Evolutionary conservation across 2,113 vertebrate species (phyloP), one percentile per base, ranked within the genome.

Genomic region (Trachemys scripta): DNA sequence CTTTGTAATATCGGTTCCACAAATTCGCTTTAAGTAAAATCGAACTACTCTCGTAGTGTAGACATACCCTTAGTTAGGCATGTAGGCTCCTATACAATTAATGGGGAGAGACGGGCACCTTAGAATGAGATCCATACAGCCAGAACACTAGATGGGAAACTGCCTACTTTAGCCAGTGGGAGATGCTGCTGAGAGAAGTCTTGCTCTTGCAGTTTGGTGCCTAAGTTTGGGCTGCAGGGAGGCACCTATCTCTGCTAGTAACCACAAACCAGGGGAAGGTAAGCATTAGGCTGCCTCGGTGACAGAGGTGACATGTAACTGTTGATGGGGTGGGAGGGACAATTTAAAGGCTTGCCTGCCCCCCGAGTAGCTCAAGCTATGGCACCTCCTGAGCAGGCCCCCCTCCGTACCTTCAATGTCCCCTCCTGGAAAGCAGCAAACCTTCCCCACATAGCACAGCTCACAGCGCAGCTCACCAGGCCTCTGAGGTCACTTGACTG

Each of bases 361-460:
- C 19, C n/a, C n/a, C n/a, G 10, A 38, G 38, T 9, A 72, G 19
- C 17, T 38, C 19, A 38, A 72, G 19, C 10, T 35, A 72, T 35
- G 17, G 17, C 14, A 20, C n/a, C n/a, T 20, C 19, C 16, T 2
- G 9, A n/a, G 1, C 19, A 38, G 16, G 19, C 31, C 17, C n/a
- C 65, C 3, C 65, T 72, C n/a, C 19, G 38, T 38, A 72, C 12
- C 16, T 29, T 65, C 59, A 35, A 14, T 69, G 31, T 20, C 65
- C 65, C 20, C 17, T 38, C 17, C 17, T 38, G 35, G 65, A 38
- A 72, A 38, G 5, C 17, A 72, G n/a, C 35, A 38, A 72, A 19
- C n/a, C 19, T 9, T 38, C n/a, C 65, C n/a, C 8, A 0, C 8
- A 3, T 8, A 12, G 16, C 31, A 8, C 62, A 72, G n/a, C 19